Percentiles rank a stretch among this genome's conserved stretches.
phyloP scores from a whole-genome alignment of 35 echinoderm and acorn worm species.

The Apostichopus japonicus region DNA sequence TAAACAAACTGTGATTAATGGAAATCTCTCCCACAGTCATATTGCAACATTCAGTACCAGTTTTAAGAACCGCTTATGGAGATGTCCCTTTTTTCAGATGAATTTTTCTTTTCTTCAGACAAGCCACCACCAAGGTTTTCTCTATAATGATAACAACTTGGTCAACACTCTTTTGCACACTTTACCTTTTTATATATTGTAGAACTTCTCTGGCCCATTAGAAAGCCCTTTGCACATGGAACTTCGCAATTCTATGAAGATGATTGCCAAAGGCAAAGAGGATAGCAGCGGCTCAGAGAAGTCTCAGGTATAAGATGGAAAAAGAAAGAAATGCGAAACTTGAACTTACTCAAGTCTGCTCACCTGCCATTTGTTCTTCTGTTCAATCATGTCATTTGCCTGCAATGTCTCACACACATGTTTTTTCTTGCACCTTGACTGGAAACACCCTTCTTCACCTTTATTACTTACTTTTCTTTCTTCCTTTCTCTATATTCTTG shows the following conservation, averaged over 20 bases:
- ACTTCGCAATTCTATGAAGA: slow-evolving; percentile 78
- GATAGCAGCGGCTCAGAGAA: slow-evolving; percentile 44
- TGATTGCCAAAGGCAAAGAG: slow-evolving; percentile 75
- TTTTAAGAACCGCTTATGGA: too few species aligned
- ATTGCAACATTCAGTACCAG: too few species aligned
- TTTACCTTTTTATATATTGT: slow-evolving; percentile 14
- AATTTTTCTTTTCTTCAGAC: not conserved
- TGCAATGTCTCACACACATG: not conserved
- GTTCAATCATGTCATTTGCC: not conserved
- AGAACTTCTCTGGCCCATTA: slow-evolving; percentile 89
- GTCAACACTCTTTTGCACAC: slow-evolving; percentile 26
- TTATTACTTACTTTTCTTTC: not conserved
- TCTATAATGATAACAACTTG: not conserved
- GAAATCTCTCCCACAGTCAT: too few species aligned
- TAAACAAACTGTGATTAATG: too few species aligned
- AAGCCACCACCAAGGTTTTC: not conserved
- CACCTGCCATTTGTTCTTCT: not conserved
- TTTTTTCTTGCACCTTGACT: not conserved
- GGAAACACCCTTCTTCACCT: not conserved
- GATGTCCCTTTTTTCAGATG: too few species aligned
- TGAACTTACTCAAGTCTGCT: not conserved
- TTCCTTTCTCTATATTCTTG: not conserved
- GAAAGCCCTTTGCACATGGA: slow-evolving; percentile 89
- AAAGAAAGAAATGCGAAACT: not conserved
- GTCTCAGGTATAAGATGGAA: slow-evolving; percentile 21